Evolutionary conservation across 2,113 vertebrate species (phyloP).

Genomic region (Macrotis lagotis): DNA sequence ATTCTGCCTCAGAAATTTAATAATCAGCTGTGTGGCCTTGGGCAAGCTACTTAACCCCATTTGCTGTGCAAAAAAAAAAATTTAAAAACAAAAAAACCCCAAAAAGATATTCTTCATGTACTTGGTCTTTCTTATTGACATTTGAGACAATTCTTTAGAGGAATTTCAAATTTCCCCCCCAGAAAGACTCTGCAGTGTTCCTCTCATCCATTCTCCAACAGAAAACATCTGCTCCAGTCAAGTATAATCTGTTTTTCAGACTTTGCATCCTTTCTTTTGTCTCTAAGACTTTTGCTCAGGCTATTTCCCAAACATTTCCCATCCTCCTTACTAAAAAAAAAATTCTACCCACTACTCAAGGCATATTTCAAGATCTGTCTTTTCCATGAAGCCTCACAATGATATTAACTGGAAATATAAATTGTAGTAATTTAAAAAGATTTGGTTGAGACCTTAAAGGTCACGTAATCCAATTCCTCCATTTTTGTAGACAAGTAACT

Average conservation of each 20-base stretch:
- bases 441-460: neutral
- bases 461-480: neutral
- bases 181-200: neutral
- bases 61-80: too few relatives aligned
- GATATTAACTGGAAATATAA: neutral
- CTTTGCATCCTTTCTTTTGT: neutral
- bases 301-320: neutral
- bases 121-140: neutral
- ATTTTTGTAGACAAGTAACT: neutral
- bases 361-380: neutral
- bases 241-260: neutral
- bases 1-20: too few relatives aligned
- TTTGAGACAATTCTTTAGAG: neutral
- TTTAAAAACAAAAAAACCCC: too few relatives aligned
- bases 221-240: neutral
- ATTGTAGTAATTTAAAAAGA: neutral
- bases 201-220: neutral
- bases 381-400: neutral
- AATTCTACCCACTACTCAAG: neutral
- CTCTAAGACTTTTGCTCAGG: neutral
- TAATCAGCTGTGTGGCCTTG: too few relatives aligned
- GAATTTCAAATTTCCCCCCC: neutral
- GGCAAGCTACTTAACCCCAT: too few relatives aligned
- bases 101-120: neutral
- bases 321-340: neutral